Evolutionary conservation across 2,113 vertebrate genomes (phyloP), one percentile per base, ranked within the genome.

Genomic region (Xenopus laevis): DNA sequence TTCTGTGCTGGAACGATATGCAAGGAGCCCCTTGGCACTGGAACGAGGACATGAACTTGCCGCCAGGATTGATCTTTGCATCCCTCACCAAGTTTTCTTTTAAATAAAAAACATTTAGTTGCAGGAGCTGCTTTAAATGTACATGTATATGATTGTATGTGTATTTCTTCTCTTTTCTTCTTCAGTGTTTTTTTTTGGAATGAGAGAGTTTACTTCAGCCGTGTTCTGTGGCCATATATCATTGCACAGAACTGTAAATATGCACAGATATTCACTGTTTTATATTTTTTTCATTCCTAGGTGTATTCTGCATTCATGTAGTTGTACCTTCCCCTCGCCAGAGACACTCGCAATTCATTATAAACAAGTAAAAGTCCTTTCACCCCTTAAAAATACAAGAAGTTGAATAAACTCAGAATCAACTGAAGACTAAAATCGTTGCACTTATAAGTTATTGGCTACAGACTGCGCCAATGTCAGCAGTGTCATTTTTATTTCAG

Each of bases 1-100:
- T 68, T 70, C 66, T 57, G 74, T 77, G 59, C 74, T 77, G 74
- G 65, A 64, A 77, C 10, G 74, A 64, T 62, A 68, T 53, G 21
- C 20, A 18, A 75, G 59, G 47, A 23, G 15, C 74, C 23, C 47
- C 33, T 58, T 53, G 21, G 63, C 62, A 73, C 50, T 57, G 58
- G 9, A 58, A 20, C 33, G 13, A 33, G 61, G 16, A 27, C 65
- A 45, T 23, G 58, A 68, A 20, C 68, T 68, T 69, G 45, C 65
- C 50, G 63, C 57, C 17, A 33, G 57, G 40, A 50, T 60, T 21
- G 45, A 59, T 47, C 16, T 57, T 44, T 46, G 45, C 23, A 68
- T 59, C 40, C 40, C 30, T 72, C 53, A n/a, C 15, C 53, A 23
- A 21, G 58, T 12, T 74, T 44, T 50, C 12, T 74, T 74, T 74